Evolutionary conservation across 2,797 vertebrate species (phyloP).

Genomic region (Pseudopleuronectes americanus): DNA sequence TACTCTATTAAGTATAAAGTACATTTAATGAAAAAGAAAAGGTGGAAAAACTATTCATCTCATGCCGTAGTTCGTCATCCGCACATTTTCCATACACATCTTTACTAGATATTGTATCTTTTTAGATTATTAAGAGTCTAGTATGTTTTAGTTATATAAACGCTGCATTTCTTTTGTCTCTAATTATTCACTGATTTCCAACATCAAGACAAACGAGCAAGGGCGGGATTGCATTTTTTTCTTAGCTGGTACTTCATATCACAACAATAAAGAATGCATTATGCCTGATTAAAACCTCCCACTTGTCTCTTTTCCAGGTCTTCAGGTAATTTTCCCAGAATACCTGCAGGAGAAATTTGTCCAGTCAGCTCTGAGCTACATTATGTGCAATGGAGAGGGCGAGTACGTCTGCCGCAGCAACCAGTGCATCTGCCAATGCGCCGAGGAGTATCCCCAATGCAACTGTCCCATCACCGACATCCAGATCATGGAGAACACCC

Average conservation of each 20-base stretch:
- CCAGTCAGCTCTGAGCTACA: conserved; percentile 98
- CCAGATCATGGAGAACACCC: conserved; percentile 97
- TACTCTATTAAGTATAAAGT: not conserved
- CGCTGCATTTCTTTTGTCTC: too few species aligned
- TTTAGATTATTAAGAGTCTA: too few species aligned
- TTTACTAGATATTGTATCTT: too few species aligned
- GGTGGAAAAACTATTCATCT: not conserved
- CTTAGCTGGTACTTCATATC: not conserved
- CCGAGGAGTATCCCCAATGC: conserved; percentile 96
- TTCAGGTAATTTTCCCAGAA: conserved; percentile 98
- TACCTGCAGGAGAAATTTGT: conserved; percentile 99
- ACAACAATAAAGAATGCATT: not conserved
- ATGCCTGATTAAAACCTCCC: not conserved
- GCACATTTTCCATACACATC: not conserved
- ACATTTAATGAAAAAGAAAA: not conserved
- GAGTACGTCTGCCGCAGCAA: conserved; percentile 95
- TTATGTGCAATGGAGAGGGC: conserved; percentile 99
- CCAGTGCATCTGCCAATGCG: conserved; percentile 95
- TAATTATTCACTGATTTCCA: not conserved
- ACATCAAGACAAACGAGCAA: not conserved
- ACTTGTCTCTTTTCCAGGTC: conserved; percentile 83
- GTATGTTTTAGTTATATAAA: too few species aligned
- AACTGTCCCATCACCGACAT: conserved; percentile 99
- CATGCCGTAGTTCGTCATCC: not conserved
- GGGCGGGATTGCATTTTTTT: not conserved